A percentile compares a stretch with the other conserved stretches of the same genome.
phyloP scores from a whole-genome alignment of 2,888 invertebrate genomes.

The Drosophila antonietae region DNA sequence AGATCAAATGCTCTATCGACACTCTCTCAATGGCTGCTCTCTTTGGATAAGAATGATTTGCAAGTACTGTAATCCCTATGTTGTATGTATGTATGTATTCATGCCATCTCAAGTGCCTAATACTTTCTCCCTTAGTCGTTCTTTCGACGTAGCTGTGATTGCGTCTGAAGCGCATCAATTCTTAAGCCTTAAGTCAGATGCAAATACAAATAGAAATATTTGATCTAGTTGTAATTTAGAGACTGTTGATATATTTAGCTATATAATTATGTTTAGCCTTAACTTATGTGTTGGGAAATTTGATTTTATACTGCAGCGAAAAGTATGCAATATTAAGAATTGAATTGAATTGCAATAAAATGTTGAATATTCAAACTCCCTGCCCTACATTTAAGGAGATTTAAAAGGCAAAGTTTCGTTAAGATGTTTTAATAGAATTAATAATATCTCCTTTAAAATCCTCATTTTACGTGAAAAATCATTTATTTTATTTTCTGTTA shows the following conservation, averaged over 20 bases:
- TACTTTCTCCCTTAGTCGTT: neutral
- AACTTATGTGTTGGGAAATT: constrained; percentile 13
- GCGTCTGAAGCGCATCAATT: neutral
- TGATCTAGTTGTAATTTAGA: too few species aligned
- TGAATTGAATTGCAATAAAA: neutral
- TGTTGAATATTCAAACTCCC: neutral
- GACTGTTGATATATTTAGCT: neutral
- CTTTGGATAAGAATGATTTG: neutral
- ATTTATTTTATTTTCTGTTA: too few species aligned
- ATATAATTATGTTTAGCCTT: neutral
- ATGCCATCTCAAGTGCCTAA: too few species aligned
- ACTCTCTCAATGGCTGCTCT: neutral
- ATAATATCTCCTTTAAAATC: too few species aligned
- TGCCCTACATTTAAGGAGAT: too few species aligned
- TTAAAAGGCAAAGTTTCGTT: too few species aligned
- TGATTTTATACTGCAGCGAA: rapidly evolving
- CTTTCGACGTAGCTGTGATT: neutral
- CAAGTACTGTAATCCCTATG: neutral
- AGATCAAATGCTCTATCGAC: too few species aligned
- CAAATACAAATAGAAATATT: neutral
- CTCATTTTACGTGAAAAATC: too few species aligned
- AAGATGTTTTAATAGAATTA: too few species aligned
- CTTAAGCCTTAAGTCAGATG: neutral
- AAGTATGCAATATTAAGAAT: constrained; percentile 29
- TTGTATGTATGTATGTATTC: too few species aligned